Evolutionary conservation across 2,113 vertebrate genomes (phyloP).

Genomic region (Myrmecophaga tridactyla): DNA sequence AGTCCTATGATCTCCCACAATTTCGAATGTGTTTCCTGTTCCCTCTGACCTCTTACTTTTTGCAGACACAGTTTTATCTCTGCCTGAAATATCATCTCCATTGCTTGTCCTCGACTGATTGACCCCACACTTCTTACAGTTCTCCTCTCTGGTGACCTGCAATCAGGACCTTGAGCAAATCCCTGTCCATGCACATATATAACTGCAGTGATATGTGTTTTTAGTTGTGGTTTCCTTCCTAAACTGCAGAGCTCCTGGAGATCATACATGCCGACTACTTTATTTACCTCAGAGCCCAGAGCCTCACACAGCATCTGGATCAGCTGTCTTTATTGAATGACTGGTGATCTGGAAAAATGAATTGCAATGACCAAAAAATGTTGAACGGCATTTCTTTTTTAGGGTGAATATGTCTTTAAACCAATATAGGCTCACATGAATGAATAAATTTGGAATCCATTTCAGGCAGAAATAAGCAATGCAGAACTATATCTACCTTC

Average conservation of each 20-base stretch:
- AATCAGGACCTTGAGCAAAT: neutral
- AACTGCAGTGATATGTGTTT: neutral
- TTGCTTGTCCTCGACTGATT: neutral
- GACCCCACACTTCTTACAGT: neutral
- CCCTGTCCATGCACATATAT: neutral
- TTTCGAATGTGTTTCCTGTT: neutral
- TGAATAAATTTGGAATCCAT: neutral
- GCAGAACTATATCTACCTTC: neutral
- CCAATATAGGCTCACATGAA: neutral
- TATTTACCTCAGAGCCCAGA: neutral
- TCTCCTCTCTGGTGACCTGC: neutral
- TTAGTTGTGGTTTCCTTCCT: neutral
- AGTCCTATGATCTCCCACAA: neutral
- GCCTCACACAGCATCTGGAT: neutral
- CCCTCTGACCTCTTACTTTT: neutral
- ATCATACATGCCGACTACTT: neutral
- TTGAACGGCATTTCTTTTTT: neutral
- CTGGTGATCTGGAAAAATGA: neutral
- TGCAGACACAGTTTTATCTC: neutral
- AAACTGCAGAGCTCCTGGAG: neutral
- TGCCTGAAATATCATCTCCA: slow-evolving; percentile 9
- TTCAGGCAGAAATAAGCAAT: neutral
- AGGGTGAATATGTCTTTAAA: neutral
- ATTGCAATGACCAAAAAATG: neutral
- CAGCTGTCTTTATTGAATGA: neutral